Base-by-base conservation (phyloP, 2,113 vertebrate genomes). In the Phycodurus eques region DNA sequence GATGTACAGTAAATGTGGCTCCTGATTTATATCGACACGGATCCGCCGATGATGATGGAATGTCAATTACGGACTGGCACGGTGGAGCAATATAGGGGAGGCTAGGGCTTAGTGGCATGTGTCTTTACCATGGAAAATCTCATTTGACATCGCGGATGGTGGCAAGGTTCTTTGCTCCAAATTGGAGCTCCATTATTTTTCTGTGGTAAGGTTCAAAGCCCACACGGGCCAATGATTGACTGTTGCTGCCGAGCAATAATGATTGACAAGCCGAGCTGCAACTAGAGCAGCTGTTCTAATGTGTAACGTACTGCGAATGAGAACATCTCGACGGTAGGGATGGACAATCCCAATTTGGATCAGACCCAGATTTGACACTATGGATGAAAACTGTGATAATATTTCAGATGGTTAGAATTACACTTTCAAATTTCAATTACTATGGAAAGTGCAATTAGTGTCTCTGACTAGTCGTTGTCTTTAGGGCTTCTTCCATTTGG, bases 1-100 rank as follows among this genome's bases (percentile, higher is more conserved):
- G 78, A 88, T 79, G 80, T 80, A 87, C 87, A 82, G 78, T 77
- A 78, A 74, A 88, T 80, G 74, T 70, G 60, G 53, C 47, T 72
- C 75, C 70, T 87, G 84, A 92, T 89, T 88, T 82, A 88, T 81
- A 72, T 74, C 69, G 86, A 85, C 78, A 71, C 71, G 70, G 60
- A 69, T 39, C 71, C 71, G n/a, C 20, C 53, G 20, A 56, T 56
- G 53, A 83, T 85, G 88, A 82, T 87, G 83, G 83, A 88, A 83
- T 78, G 77, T 83, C 72, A 89, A 85, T 84, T 80, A 89, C 85
- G 57, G 70, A 57, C 42, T 81, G 71, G 65, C 73, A 57, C 47
- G 4, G 14, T 27, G 57, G 22, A 6, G 27, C 53, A 0, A 19
- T 2, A 11, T 0, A 4, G 22, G 54, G n/a, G 57, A 31, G 4